Evolutionary conservation across 2,797 vertebrate species (phyloP).

Genomic region (Pseudomugil tenellus): DNA sequence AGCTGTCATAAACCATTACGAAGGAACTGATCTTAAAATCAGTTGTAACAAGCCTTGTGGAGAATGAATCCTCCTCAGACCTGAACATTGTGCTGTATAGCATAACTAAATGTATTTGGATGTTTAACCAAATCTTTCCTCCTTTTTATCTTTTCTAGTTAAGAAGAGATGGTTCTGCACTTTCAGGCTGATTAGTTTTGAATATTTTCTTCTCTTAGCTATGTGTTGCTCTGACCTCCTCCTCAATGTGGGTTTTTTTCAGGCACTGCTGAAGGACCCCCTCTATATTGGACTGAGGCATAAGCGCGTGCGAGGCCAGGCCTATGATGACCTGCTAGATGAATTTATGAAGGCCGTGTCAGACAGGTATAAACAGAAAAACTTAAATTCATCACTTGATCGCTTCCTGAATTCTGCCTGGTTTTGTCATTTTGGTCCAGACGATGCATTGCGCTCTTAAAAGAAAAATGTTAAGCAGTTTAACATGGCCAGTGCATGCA

Average conservation of each 20-base stretch:
- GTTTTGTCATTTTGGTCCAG: slow-evolving; percentile 37
- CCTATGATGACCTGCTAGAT: slow-evolving; percentile 93
- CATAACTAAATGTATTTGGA: background rate
- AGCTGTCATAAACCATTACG: background rate
- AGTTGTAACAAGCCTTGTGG: background rate
- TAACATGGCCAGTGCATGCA: slow-evolving; percentile 32
- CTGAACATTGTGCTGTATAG: background rate
- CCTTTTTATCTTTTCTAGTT: background rate
- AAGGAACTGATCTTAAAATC: background rate
- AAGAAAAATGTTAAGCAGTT: slow-evolving; percentile 64
- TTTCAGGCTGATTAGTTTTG: background rate
- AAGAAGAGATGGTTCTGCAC: background rate
- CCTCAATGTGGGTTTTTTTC: slow-evolving; percentile 35
- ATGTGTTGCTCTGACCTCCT: slow-evolving; percentile 1
- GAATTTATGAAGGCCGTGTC: slow-evolving; percentile 97
- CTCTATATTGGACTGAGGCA: slow-evolving; percentile 96
- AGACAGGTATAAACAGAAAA: slow-evolving; percentile 84
- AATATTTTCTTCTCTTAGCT: background rate
- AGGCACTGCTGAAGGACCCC: slow-evolving; percentile 92
- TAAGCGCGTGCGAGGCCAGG: slow-evolving; percentile 89
- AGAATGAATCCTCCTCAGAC: background rate
- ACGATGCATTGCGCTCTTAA: slow-evolving; percentile 32
- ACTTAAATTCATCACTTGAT: slow-evolving; percentile 37
- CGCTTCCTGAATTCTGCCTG: slow-evolving; percentile 50
- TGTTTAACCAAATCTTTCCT: background rate